Conservation (phyloP, 2,797 vertebrate species). For the Sciurus vulgaris region DNA sequence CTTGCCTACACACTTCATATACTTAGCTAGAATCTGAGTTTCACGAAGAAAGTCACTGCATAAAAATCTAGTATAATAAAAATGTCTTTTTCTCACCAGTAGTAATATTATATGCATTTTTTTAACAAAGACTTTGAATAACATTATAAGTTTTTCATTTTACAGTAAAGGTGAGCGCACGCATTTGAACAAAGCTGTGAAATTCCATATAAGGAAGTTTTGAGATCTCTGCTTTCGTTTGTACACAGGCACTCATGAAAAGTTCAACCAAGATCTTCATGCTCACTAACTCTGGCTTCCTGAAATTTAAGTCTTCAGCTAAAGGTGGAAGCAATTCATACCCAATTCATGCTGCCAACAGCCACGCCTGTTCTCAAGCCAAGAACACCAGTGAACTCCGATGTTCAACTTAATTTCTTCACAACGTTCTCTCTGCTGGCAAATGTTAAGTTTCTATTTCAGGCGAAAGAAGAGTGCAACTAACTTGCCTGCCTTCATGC, state of each 20-base stretch:
- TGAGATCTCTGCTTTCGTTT: conserved; percentile 39
- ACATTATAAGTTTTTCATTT: conserved; percentile 39
- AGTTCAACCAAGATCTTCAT: neutral
- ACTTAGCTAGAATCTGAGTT: conserved; percentile 39
- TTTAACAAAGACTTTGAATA: conserved; percentile 38
- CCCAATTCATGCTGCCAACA: neutral
- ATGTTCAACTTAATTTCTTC: conserved; percentile 42
- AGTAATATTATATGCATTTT: conserved; percentile 23
- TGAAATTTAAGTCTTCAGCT: conserved; percentile 21
- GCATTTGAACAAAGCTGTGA: conserved; percentile 10
- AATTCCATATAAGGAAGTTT: neutral
- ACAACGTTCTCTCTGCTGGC: conserved; percentile 41
- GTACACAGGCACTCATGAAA: neutral
- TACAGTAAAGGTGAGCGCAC: neutral
- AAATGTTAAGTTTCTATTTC: conserved; percentile 71
- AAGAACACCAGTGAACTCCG: neutral
- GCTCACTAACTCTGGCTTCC: neutral
- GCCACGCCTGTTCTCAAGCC: neutral
- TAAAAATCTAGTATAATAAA: conserved; percentile 46
- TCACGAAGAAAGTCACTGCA: conserved; percentile 10
- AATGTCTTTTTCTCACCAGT: conserved; percentile 12
- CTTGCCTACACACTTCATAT: neutral
- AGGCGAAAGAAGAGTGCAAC: conserved; percentile 49
- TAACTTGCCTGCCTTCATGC: conserved; percentile 64
- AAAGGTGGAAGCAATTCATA: neutral